These are phyloP conservation scores for Charanyca ferruginea DNA, from an alignment of 2,888 invertebrate genomes.

Conservation along the genomic window DNA sequence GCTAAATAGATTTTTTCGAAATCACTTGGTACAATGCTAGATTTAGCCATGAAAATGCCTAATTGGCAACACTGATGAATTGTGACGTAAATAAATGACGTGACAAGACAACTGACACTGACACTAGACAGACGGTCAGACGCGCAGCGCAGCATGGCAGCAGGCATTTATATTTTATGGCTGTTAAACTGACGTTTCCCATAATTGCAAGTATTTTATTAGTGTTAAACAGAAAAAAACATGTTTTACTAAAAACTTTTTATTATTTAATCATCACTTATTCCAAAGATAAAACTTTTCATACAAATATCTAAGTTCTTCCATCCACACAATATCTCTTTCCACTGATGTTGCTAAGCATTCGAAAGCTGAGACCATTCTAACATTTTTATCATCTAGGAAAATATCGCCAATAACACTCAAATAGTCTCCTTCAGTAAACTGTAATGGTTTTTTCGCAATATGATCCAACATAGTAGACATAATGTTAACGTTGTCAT, in stretches of 20 bases:
- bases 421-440: conserved; percentile 78
- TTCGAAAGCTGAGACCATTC: conserved; percentile 83
- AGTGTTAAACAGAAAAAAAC: no score
- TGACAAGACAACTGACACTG: no score
- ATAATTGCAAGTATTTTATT: no score
- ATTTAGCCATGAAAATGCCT: no score
- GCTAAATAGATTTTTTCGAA: no score
- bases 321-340: conserved; percentile 85
- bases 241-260: neutral
- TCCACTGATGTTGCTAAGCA: conserved; percentile 77
- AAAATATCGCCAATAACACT: conserved; percentile 84
- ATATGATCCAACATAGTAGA: conserved; percentile 77
- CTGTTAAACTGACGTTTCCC: no score
- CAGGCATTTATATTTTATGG: no score
- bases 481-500: conserved; percentile 77
- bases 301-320: conserved; percentile 85
- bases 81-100: no score
- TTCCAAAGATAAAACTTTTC: conserved; percentile 81
- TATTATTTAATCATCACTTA: conserved; percentile 43
- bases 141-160: no score
- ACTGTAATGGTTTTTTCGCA: conserved; percentile 69
- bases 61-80: no score
- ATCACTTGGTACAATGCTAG: no score
- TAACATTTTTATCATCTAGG: conserved; percentile 75
- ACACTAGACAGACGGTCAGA: no score